These are phyloP conservation scores for Drosophila erecta DNA, from an alignment of 1,140 invertebrate genomes.

Conservation along the genomic window DNA sequence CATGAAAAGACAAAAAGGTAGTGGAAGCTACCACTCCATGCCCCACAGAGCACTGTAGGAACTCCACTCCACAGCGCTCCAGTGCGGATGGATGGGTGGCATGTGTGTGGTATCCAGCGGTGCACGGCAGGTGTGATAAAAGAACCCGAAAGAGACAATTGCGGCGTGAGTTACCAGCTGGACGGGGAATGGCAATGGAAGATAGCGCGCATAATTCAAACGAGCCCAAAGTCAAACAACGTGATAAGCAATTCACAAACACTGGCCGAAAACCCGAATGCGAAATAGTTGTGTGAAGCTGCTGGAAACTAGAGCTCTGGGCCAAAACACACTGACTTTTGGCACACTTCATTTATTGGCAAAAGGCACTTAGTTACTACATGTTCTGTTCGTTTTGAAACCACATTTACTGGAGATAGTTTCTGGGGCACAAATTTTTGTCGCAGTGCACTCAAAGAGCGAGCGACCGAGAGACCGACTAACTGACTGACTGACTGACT, in stretches of 20 bases:
- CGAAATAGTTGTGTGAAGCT: too few species aligned
- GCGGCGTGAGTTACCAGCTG: slow-evolving; percentile 41
- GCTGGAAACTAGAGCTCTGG: too few species aligned
- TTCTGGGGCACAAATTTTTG: not conserved
- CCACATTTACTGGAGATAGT: too few species aligned
- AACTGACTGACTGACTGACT: slow-evolving; percentile 34
- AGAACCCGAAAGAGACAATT: slow-evolving; percentile 53
- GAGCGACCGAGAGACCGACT: slow-evolving; percentile 16
- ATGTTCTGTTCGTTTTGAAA: not conserved
- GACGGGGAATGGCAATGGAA: slow-evolving; percentile 53
- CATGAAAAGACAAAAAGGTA: slow-evolving; percentile 48
- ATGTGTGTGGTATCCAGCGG: slow-evolving; percentile 55
- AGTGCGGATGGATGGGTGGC: slow-evolving; percentile 8
- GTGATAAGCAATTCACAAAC: slow-evolving; percentile 72
- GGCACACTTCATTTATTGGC: too few species aligned
- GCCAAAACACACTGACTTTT: too few species aligned
- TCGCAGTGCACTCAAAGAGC: slow-evolving; percentile 11
- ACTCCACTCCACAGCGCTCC: slow-evolving; percentile 24
- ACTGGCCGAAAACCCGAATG: slow-evolving; percentile 5
- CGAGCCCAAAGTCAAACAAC: slow-evolving; percentile 73
- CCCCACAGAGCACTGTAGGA: slow-evolving; percentile 6
- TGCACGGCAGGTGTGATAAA: slow-evolving; percentile 76
- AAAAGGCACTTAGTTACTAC: too few species aligned
- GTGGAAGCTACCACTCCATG: slow-evolving; percentile 24
- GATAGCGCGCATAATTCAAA: slow-evolving; percentile 72